Evolutionary conservation across 2,888 invertebrate species (phyloP), one percentile per base, ranked within the genome.

Genomic region (Cosmorhoe ocellata): DNA sequence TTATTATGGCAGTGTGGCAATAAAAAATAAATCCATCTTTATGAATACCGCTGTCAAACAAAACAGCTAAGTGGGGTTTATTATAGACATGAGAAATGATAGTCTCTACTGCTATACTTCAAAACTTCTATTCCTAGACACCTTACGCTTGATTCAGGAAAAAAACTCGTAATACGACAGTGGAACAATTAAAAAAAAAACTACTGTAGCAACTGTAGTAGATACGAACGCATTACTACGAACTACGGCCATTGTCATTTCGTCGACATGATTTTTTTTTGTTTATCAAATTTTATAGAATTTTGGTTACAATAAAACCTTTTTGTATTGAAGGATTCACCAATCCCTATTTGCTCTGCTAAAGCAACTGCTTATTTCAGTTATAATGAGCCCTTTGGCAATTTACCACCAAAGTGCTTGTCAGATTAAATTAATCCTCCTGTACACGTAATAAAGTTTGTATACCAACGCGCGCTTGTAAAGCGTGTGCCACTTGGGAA

Each of bases 261-360:
- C n/a, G n/a, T n/a, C n/a, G n/a, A n/a, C n/a, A n/a, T n/a, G n/a
- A n/a, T n/a, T n/a, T n/a, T n/a, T n/a, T n/a, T n/a, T n/a, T n/a
- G n/a, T n/a, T n/a, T n/a, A n/a, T n/a, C n/a, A n/a, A n/a, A n/a
- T n/a, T n/a, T n/a, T n/a, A n/a, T n/a, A n/a, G n/a, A n/a, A n/a
- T n/a, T n/a, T n/a, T n/a, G n/a, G n/a, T n/a, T n/a, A n/a, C n/a
- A n/a, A n/a, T n/a, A n/a, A n/a, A n/a, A n/a, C n/a, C n/a, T n/a
- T n/a, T n/a, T n/a, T n/a, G n/a, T n/a, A n/a, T n/a, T n/a, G n/a
- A n/a, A n/a, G n/a, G n/a, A n/a, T n/a, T n/a, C n/a, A n/a, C n/a
- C n/a, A n/a, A n/a, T n/a, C n/a, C n/a, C 64, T 66, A 67, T 64
- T 67, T 69, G 60, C 66, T 66, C 58, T 56, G 30, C 55, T 52